Evolutionary conservation across 2,888 invertebrate species (phyloP), one percentile per base, ranked within the genome.

Genomic region (Geophilus truncorum): DNA sequence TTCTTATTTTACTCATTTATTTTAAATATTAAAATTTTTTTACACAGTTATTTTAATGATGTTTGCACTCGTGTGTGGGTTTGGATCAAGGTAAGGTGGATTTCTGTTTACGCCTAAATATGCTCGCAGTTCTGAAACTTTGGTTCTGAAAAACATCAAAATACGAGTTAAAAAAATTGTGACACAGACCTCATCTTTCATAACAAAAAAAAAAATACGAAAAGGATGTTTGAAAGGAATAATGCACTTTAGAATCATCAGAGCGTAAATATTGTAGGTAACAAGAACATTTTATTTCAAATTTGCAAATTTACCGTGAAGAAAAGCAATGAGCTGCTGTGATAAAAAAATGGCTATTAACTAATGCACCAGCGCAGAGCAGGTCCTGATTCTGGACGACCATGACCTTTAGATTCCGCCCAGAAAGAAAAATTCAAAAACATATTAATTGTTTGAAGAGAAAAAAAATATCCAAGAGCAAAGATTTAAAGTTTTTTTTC

Each of bases 271-370:
- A 18, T 51, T 18, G 15, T 15, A 21, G 5, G 15, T 12, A 21
- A 2, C n/a, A 51, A n/a, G 51, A 18, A 51, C 18, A 18, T 51
- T n/a, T 32, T 32, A 32, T 45, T 45, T 45, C 45, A 45, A 7
- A 25, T 70, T 70, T 28, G 9, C 15, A 28, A 28, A 70, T 70
- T 70, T 77, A 77, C 77, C 77, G 32, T 36, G 34, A 36, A 18
- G 77, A 23, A 77, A 77, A 77, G 36, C 77, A 77, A 77, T 77
- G 77, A 77, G 77, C 77, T 15, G 77, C 77, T 12, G 77, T 77
- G 32, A 77, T 32, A 34, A 77, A 32, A 77, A 77, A 77, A 10
- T 32, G 77, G 30, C 36, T 36, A 32, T 77, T 77, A 21, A 77
- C 21, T n/a, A 77, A 77, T 6, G 77, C 77, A 21, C 77, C 77